Percentiles rank a stretch among this genome's conserved stretches.
Conservation (phyloP, 2,888 invertebrate species). For the Pyrochroa serraticornis region DNA sequence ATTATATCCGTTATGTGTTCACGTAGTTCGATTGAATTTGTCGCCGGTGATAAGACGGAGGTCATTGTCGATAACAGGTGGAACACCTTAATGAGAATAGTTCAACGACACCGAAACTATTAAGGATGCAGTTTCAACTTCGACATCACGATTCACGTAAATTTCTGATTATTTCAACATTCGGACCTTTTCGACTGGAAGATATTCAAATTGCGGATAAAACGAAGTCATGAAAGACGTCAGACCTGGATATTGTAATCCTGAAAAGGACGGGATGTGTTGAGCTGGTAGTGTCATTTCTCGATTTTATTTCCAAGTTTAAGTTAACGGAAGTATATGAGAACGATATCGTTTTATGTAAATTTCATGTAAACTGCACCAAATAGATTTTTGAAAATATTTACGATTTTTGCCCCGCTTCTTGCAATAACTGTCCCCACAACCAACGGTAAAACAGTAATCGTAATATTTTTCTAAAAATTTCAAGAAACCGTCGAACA, state of each 20-base stretch:
- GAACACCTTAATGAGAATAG: slow-evolving; percentile 31
- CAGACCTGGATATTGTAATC: too few species aligned
- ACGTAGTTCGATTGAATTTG: slow-evolving; percentile 9
- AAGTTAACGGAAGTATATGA: slow-evolving; percentile 22
- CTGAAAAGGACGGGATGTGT: too few species aligned
- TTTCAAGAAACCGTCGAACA: too few species aligned
- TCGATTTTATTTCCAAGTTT: slow-evolving; percentile 8
- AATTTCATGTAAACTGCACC: slow-evolving; percentile 6
- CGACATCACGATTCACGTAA: slow-evolving; percentile 27
- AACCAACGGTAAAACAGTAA: too few species aligned
- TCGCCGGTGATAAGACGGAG: slow-evolving; percentile 17
- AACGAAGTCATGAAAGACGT: background rate
- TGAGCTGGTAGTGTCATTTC: slow-evolving; percentile 8
- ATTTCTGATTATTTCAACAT: slow-evolving; percentile 37
- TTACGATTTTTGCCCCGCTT: background rate
- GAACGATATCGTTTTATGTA: slow-evolving; percentile 21
- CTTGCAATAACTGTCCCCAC: background rate
- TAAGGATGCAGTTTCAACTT: slow-evolving; percentile 18
- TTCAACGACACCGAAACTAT: slow-evolving; percentile 31
- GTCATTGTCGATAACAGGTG: slow-evolving; percentile 30
- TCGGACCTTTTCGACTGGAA: slow-evolving; percentile 30
- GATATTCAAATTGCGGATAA: slow-evolving; percentile 27
- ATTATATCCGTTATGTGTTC: slow-evolving; percentile 5
- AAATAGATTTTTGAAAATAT: slow-evolving; percentile 24
- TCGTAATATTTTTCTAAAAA: too few species aligned